Conservation (phyloP, 2,113 vertebrate species). For the Aplodontia rufa region DNA sequence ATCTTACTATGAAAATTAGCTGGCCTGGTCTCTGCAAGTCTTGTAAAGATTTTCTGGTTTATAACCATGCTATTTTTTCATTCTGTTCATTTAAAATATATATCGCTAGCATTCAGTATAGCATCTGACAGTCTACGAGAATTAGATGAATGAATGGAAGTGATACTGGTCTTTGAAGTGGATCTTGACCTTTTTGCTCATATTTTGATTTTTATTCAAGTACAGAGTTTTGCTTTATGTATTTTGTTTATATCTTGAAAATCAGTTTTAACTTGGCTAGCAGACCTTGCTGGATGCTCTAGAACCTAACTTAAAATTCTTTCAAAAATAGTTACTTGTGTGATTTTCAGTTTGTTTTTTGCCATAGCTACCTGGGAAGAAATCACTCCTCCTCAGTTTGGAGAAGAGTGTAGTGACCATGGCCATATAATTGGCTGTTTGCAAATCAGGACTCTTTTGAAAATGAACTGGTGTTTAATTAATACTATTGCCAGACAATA, state of each 20-base stretch:
- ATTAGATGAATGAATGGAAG: neutral
- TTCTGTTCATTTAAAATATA: neutral
- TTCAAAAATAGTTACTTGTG: neutral
- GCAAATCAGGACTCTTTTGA: neutral
- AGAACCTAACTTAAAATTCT: neutral
- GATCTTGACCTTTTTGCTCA: neutral
- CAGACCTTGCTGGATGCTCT: neutral
- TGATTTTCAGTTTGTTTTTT: constrained; percentile 27
- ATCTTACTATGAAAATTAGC: neutral
- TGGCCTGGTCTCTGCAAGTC: neutral
- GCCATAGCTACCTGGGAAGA: neutral
- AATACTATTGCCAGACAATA: neutral
- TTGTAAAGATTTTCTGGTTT: neutral
- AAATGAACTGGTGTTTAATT: neutral
- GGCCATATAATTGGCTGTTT: neutral
- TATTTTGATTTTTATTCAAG: neutral
- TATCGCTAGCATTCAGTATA: neutral
- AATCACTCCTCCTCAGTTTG: neutral
- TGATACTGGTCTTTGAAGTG: neutral
- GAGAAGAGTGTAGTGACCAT: neutral
- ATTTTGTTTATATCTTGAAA: neutral
- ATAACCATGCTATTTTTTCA: neutral
- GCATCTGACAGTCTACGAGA: neutral
- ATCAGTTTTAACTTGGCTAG: neutral
- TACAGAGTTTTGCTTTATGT: neutral